Conservation (phyloP, 1,140 invertebrate genomes). For the Euglossa dilemma region DNA sequence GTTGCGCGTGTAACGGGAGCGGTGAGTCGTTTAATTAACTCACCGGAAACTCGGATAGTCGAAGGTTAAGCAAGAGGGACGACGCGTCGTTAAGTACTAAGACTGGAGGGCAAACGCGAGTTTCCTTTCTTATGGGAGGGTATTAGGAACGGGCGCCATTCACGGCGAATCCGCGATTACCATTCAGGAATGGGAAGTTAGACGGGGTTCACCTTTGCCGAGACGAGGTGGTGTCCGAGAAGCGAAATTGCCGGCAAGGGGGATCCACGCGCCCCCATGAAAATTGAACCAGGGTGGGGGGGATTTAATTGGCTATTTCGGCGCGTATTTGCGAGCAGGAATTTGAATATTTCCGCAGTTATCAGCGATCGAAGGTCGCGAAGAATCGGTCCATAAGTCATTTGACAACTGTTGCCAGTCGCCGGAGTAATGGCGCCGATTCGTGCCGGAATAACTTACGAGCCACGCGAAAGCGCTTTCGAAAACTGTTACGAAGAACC, state of each 20-base stretch:
- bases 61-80: conserved; percentile 53
- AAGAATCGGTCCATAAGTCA: background rate
- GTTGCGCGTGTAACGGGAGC: background rate
- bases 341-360: background rate
- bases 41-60: conserved; percentile 33
- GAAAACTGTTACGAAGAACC: too few relatives aligned
- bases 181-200: conserved; percentile 52
- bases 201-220: conserved; percentile 4
- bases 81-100: conserved; percentile 52
- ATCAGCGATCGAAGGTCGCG: background rate
- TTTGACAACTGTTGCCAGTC: background rate
- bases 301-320: conserved; percentile 12
- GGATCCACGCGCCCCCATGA: background rate
- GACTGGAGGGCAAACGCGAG: conserved; percentile 39
- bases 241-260: conserved; percentile 39
- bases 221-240: background rate
- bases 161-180: conserved; percentile 48
- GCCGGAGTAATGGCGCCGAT: background rate
- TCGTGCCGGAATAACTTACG: background rate
- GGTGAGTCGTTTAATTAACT: conserved; percentile 57
- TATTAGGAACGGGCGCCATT: conserved; percentile 52
- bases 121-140: conserved; percentile 56
- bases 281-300: background rate
- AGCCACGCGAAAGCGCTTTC: too few relatives aligned
- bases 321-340: background rate